Conservation (phyloP, 2,888 invertebrate genomes). For the Rutpela maculata region DNA sequence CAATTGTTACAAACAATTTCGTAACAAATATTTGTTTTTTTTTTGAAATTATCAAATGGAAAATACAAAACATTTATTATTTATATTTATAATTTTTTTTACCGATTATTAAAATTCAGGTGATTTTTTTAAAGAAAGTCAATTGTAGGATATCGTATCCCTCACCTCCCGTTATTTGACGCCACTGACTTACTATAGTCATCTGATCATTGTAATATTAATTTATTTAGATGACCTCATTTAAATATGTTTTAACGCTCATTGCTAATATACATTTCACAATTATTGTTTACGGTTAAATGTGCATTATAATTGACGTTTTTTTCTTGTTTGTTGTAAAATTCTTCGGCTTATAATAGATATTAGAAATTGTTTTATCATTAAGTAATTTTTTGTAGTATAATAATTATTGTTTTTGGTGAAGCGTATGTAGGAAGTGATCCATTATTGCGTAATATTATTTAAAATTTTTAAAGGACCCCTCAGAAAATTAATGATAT, state of each 20-base stretch:
- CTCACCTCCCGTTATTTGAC: not conserved
- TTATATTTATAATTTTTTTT: too few relatives aligned
- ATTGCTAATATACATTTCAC: slow-evolving; percentile 47
- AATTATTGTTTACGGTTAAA: slow-evolving; percentile 46
- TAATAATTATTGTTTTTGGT: not conserved
- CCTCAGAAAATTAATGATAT: too few relatives aligned
- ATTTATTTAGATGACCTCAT: slow-evolving; percentile 48
- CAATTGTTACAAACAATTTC: too few relatives aligned
- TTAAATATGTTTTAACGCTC: slow-evolving; percentile 45
- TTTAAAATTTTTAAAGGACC: too few relatives aligned
- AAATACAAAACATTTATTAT: too few relatives aligned
- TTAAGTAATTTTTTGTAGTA: not conserved
- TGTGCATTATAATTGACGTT: slow-evolving; percentile 30
- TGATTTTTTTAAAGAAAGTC: too few relatives aligned
- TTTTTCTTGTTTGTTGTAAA: slow-evolving; percentile 7
- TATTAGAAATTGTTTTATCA: slow-evolving; percentile 6
- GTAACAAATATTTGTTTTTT: too few relatives aligned
- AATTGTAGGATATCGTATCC: too few relatives aligned
- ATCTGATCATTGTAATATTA: slow-evolving; percentile 35
- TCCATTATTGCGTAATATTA: not conserved
- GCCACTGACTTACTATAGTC: slow-evolving; percentile 18
- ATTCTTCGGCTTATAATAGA: not conserved
- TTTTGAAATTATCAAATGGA: too few relatives aligned
- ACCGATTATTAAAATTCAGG: too few relatives aligned
- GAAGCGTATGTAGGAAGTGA: slow-evolving; percentile 4